These are phyloP conservation scores for Cataglyphis livida DNA, from an alignment of 2,888 invertebrate genomes.

Conservation along the genomic window DNA sequence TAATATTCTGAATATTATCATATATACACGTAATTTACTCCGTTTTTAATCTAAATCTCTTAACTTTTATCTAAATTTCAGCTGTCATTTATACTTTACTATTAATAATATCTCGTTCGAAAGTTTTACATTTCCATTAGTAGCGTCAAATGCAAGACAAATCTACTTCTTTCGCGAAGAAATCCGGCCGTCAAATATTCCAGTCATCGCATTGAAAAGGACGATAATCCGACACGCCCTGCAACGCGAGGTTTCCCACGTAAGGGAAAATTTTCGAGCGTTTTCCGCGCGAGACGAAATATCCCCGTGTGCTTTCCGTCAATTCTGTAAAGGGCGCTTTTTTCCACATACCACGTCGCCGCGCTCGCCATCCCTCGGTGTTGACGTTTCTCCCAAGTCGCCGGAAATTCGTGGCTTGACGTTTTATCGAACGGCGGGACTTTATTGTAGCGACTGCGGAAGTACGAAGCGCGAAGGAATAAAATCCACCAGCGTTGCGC, in stretches of 20 bases:
- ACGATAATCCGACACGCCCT: slow-evolving; percentile 44
- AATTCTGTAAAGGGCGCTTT: slow-evolving; percentile 53
- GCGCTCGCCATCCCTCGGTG: slow-evolving; percentile 31
- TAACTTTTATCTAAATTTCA: neutral
- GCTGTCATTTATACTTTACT: slow-evolving; percentile 26
- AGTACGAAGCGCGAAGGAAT: slow-evolving; percentile 48
- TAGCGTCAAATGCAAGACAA: slow-evolving; percentile 44
- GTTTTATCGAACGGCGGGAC: slow-evolving; percentile 59
- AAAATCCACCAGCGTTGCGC: slow-evolving; percentile 39
- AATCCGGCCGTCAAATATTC: slow-evolving; percentile 53
- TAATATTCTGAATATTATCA: neutral
- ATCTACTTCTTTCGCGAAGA: slow-evolving; percentile 32
- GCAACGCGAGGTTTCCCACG: slow-evolving; percentile 9
- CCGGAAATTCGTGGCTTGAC: slow-evolving; percentile 59
- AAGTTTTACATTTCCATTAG: slow-evolving; percentile 30
- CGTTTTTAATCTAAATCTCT: neutral
- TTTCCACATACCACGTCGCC: neutral
- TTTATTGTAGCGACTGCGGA: slow-evolving; percentile 56
- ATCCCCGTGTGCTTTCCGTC: slow-evolving; percentile 39
- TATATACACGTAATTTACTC: slow-evolving; percentile 1
- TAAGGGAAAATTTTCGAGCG: slow-evolving; percentile 31
- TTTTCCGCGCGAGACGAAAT: slow-evolving; percentile 28
- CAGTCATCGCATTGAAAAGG: slow-evolving; percentile 36
- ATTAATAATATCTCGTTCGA: slow-evolving; percentile 22
- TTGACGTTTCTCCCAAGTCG: slow-evolving; percentile 47